Evolutionary conservation across 1,140 invertebrate genomes (phyloP).

Genomic region (Bacillus rossius): DNA sequence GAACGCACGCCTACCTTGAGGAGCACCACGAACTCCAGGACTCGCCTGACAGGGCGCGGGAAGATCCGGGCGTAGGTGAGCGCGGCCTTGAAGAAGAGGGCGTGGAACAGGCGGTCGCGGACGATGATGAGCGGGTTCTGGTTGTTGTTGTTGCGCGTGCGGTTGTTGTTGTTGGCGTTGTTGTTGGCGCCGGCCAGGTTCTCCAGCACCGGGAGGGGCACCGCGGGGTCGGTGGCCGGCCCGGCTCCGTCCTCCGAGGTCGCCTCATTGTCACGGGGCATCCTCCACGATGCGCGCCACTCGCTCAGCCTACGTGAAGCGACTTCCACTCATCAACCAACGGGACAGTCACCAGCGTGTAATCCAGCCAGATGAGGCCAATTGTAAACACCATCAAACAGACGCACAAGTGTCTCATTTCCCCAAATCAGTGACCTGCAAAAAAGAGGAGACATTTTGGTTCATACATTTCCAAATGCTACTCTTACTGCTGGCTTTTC

Average conservation of each 20-base stretch:
- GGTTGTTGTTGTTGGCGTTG: conserved; percentile 28
- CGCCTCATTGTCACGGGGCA: conserved; percentile 6
- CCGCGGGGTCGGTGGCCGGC: background rate
- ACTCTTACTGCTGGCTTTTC: no score
- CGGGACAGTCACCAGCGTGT: background rate
- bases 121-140: conserved; percentile 74
- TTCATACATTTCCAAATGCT: no score
- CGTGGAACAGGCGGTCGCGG: conserved; percentile 91
- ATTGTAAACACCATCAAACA: background rate
- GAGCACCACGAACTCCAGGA: conserved; percentile 88
- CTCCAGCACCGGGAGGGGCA: background rate
- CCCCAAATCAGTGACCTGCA: conserved; percentile 2
- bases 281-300: background rate
- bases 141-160: conserved; percentile 29
- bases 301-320: background rate
- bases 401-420: conserved; percentile 1
- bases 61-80: conserved; percentile 85
- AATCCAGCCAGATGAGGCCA: background rate
- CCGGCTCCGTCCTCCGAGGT: background rate
- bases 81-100: conserved; percentile 87
- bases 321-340: conserved; percentile 2
- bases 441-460: background rate
- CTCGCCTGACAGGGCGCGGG: conserved; percentile 75
- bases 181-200: background rate
- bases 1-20: conserved; percentile 73